Base-by-base conservation (phyloP, 2,888 invertebrate genomes). In the Drosophila engyochracea region DNA sequence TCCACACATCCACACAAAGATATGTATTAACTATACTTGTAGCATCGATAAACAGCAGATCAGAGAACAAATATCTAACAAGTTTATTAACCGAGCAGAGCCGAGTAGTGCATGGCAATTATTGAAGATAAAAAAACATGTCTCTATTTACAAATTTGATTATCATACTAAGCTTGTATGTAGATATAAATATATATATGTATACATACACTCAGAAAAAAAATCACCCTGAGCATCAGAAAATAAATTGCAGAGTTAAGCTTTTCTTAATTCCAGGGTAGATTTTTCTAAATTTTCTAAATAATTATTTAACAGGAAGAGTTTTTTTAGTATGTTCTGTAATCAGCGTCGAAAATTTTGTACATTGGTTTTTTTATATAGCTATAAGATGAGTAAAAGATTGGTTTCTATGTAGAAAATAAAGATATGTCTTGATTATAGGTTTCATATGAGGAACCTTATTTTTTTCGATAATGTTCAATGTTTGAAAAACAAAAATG, bases 1-100 rank as follows among this genome's bases (percentile, higher is more conserved):
- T 33, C 14, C 33, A 35, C 33, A 41, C 51, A 35, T 33, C 14
- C 30, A 35, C 33, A 28, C 37, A 25, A 22, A 63, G 44, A 74
- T 58, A 79, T 66, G 31, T 54, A 57, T 74, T 70, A 52, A 65
- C 68, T 64, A 63, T 54, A 63, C 70, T 63, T 58, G 57, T 62
- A 60, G 54, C 64, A 79, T 35, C 64, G 33, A 49, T 58, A 28
- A 70, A 53, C 47, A 41, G 22, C 58, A 69, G 57, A 75, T 62
- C 33, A 39, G 64, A 55, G 49, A 63, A 58, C 62, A 22, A 59
- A 55, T 53, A 30, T 19, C 61, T n/a, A 54, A 65, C 28, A 49
- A 55, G 47, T 64, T 44, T 44, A 44, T 64, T 10, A 51, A 64
- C 55, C 22, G 44, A 65, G 12, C 44, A 35, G 52, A 30, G 30